Base-by-base conservation (phyloP, 2,797 vertebrate species). In the Gymnodraco acuticeps region DNA sequence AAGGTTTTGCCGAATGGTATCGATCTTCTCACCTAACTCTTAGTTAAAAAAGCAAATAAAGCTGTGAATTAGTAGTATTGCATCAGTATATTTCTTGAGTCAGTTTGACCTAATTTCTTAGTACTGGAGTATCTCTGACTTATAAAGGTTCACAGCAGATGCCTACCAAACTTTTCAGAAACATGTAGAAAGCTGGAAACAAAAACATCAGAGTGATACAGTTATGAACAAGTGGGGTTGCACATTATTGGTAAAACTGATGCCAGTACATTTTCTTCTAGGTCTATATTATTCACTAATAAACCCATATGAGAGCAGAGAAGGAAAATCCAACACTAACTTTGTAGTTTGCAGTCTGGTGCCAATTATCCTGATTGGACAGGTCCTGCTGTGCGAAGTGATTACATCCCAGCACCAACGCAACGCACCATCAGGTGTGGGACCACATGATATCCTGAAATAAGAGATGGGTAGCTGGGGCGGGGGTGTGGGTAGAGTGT, bases 331-430 rank as follows among this genome's bases (percentile, higher is more conserved):
- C 19, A 76, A 23, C 43, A 23, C 27, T 70, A 80, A 45, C 68
- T 87, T 86, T 89, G 73, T 82, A 72, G 70, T 81, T 74, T 43
- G 64, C 71, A 79, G 81, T 84, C 90, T 93, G 90, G 88, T 85
- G 89, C 83, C 90, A 93, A 93, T 93, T 92, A 93, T 76, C 58
- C 52, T 85, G 91, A 94, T 93, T 93, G 90, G 82, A 80, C 62
- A 10, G 67, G 47, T 42, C 64, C 77, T 58, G 72, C 62, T 73
- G 76, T 83, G 80, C 60, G 80, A 87, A 78, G 73, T 87, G 88
- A 91, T 91, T 89, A 87, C 79, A 68, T 89, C 67, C 78, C 67
- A 71, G 67, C 50, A 73, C 75, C n/a, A 70, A 65, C 85, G 51
- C 60, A 75, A 81, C 75, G 73, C 87, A 80, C 66, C 77, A 82